Evolutionary conservation across 2,797 vertebrate genomes (phyloP), one percentile per base, ranked within the genome.

Genomic region (Spheniscus humboldti): DNA sequence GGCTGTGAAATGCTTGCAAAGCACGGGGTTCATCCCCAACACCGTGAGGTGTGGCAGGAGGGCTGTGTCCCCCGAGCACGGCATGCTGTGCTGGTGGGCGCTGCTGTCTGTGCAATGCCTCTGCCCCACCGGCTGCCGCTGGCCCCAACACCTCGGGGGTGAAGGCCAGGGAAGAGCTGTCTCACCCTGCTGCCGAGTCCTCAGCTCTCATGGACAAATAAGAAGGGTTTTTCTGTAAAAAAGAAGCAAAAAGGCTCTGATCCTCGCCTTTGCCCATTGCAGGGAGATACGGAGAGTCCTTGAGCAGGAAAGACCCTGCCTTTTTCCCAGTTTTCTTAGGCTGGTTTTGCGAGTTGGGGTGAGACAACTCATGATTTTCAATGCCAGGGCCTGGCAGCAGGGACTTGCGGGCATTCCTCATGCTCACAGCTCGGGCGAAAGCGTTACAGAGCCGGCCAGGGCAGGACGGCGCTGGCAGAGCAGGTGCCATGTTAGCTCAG

Each of bases 41-140:
- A 57, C 4, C 0, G 9, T 39, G 56, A n/a, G 9, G 24, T 19
- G 45, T 39, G 52, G 60, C 47, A 18, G 74, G 41, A 67, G 74
- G n/a, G 20, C 30, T 0, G 0, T 48, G 69, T 18, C 31, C 45
- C 64, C 31, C 0, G 0, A n/a, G 30, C 19, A 6, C 0, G 1
- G 30, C 4, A 3, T 0, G 0, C 4, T 48, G 63, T 37, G 53
- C 27, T 72, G 73, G 19, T 76, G 73, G 56, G 23, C 2, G 2
- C 75, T 79, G 63, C 18, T 18, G 5, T 9, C 45, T 3, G 3
- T 19, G 30, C 41, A 10, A n/a, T 10, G 7, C 23, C 47, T 24
- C 43, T 88, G 73, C 27, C 52, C 33, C 18, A 2, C 18, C 1
- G 2, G 28, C 52, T 59, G 35, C 47, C 52, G 43, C 66, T 56